These are phyloP conservation scores for Ictidomys tridecemlineatus DNA, from an alignment of 2,113 vertebrate species.

Conservation along the genomic window DNA sequence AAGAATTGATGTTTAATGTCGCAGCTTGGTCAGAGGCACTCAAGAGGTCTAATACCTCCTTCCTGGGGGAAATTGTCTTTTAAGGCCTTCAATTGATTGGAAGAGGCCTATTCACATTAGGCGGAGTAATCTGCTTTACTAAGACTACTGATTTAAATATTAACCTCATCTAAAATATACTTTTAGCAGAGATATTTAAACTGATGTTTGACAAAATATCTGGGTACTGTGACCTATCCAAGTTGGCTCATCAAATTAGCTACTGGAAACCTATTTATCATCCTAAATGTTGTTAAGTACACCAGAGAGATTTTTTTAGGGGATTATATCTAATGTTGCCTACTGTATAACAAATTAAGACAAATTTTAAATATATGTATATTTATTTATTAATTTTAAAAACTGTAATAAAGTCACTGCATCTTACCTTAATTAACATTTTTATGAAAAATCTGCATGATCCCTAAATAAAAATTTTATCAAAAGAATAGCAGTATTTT, in stretches of 20 bases:
- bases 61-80: not conserved
- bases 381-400: not conserved
- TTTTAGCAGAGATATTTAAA: not conserved
- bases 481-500: not conserved
- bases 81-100: not conserved
- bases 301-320: not conserved
- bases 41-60: not conserved
- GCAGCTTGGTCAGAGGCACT: not conserved
- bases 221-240: not conserved
- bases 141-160: no score
- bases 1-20: not conserved
- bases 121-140: no score
- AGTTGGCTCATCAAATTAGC: not conserved
- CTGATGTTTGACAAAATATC: not conserved
- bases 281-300: not conserved
- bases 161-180: no score
- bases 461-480: not conserved
- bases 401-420: not conserved
- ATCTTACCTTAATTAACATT: not conserved
- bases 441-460: not conserved
- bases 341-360: not conserved
- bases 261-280: not conserved
- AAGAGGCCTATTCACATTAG: not conserved
- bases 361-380: not conserved
- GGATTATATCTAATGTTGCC: not conserved